phyloP scores from a whole-genome alignment of 2,888 invertebrate genomes.

The Rotaria socialis region DNA sequence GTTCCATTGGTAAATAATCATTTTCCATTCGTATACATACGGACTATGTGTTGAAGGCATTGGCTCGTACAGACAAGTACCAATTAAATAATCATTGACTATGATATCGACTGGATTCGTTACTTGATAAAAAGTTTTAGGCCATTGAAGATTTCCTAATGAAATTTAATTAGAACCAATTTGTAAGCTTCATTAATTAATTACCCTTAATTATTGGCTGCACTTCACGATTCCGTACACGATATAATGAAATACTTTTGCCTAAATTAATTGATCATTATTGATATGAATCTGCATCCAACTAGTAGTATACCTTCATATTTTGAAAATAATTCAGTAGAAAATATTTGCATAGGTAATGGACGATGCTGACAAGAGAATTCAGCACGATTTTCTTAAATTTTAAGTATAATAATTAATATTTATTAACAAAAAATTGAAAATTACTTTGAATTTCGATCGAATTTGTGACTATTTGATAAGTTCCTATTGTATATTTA shows the following conservation, averaged over 20 bases:
- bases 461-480: background rate
- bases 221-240: background rate
- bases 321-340: background rate
- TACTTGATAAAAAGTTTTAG: background rate
- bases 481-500: background rate
- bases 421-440: background rate
- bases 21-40: background rate
- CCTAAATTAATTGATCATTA: background rate
- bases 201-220: background rate
- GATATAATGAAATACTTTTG: background rate
- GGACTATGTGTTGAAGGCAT: background rate
- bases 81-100: background rate
- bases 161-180: background rate
- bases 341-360: background rate
- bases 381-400: background rate
- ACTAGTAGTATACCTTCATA: background rate
- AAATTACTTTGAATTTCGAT: background rate
- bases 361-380: background rate
- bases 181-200: background rate
- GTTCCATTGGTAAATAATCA: too few relatives aligned
- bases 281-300: background rate
- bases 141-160: background rate
- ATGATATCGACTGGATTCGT: background rate
- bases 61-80: background rate
- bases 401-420: background rate